Evolutionary conservation across 2,888 invertebrate genomes (phyloP).

Genomic region (Nemoura dubitans): DNA sequence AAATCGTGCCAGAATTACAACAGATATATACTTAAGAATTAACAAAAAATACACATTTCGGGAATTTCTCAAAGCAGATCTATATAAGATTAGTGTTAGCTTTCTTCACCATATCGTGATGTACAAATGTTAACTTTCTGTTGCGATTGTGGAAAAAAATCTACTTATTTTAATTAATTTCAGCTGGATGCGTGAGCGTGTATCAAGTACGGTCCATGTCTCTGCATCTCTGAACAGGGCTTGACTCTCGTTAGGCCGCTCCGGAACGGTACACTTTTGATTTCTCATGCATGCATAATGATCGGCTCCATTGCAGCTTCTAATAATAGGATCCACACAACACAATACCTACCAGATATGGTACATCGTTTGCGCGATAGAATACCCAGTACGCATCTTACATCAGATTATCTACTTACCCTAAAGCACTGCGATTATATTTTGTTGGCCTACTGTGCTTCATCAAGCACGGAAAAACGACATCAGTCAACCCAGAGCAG

Average conservation of each 20-base stretch:
- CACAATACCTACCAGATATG: not conserved
- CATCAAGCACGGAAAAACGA: not conserved
- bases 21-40: not conserved
- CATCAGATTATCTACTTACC: not conserved
- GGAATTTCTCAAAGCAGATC: not conserved
- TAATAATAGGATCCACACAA: not conserved
- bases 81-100: not conserved
- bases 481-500: not conserved
- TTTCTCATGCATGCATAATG: constrained; percentile 7
- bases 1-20: not conserved
- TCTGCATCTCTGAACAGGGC: not conserved
- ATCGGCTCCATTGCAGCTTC: not conserved
- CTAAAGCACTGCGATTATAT: not conserved
- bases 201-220: not conserved
- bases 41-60: not conserved
- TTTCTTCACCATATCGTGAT: not conserved
- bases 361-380: not conserved
- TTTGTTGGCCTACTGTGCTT: not conserved
- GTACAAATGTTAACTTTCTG: not conserved
- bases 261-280: not conserved
- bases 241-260: not conserved
- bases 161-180: not conserved
- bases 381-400: not conserved
- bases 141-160: not conserved
- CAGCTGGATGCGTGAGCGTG: not conserved